Percentiles rank a stretch among this genome's conserved stretches.
These are phyloP conservation scores for Machaerirhynchus nigripectus DNA, from an alignment of 2,113 vertebrate genomes.

Conservation along the genomic window DNA sequence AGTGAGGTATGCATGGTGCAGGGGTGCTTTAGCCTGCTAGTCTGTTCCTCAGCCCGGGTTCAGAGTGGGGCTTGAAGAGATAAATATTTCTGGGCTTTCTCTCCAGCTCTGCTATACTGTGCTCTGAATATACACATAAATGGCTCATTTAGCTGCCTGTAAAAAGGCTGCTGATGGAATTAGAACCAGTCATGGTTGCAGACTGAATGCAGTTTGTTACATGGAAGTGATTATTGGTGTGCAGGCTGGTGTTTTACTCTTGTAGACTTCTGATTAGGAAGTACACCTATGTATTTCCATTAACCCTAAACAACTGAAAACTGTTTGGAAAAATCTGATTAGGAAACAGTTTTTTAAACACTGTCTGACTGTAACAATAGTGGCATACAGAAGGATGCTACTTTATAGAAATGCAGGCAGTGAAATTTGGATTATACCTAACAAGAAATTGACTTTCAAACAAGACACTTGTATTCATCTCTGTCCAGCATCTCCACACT, in stretches of 20 bases:
- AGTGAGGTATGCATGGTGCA: not conserved
- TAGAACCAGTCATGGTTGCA: not conserved
- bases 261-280: not conserved
- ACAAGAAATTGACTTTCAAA: not conserved
- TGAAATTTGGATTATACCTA: not conserved
- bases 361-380: not conserved
- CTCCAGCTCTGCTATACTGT: not conserved
- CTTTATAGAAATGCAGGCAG: not conserved
- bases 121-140: not conserved
- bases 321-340: not conserved
- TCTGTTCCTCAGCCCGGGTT: not conserved
- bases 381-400: not conserved
- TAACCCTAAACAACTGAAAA: not conserved
- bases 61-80: not conserved
- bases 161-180: not conserved
- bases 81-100: not conserved
- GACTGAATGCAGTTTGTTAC: accelerated
- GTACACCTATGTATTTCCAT: not conserved
- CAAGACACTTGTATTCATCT: not conserved
- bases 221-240: not conserved
- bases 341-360: not conserved
- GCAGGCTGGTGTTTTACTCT: not conserved
- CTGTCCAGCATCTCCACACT: not conserved
- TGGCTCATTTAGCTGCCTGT: not conserved
- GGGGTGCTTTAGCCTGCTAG: not conserved